Conservation (phyloP, 1,140 invertebrate species). For the Drosophila hydei region DNA sequence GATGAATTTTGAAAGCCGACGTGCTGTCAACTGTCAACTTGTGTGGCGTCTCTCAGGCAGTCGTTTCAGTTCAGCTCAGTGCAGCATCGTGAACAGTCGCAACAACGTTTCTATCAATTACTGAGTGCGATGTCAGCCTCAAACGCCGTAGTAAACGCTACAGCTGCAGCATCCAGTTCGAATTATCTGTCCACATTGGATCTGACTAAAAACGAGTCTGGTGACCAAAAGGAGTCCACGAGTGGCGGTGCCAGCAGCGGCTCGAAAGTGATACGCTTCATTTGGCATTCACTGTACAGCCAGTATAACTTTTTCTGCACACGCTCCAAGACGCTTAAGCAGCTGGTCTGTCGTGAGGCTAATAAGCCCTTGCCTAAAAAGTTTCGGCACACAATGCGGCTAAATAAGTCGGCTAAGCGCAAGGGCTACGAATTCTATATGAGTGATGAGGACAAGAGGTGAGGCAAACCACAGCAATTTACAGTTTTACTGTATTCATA, state of each 20-base stretch:
- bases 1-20: conserved; percentile 58
- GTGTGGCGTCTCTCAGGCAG: conserved; percentile 21
- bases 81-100: conserved; percentile 63
- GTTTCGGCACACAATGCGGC: conserved; percentile 69
- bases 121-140: conserved; percentile 43
- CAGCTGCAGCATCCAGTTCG: conserved; percentile 28
- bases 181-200: conserved; percentile 68
- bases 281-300: conserved; percentile 74
- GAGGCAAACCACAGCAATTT: conserved; percentile 7
- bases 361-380: conserved; percentile 80
- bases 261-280: conserved; percentile 70
- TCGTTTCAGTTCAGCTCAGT: conserved; percentile 59
- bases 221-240: conserved; percentile 31
- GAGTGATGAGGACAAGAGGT: conserved; percentile 86
- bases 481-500: neutral
- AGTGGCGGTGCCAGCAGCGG: conserved; percentile 39
- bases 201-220: conserved; percentile 40
- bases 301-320: conserved; percentile 71
- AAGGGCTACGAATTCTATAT: conserved; percentile 85
- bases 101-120: conserved; percentile 6
- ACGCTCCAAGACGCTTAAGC: conserved; percentile 61
- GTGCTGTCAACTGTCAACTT: conserved; percentile 43
- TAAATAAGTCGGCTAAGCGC: conserved; percentile 83
- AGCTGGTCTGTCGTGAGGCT: conserved; percentile 68
- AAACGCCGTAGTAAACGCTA: neutral